phyloP scores from a whole-genome alignment of 35 echinoderm and acorn worm species.

The Ophiothrix spiculata region DNA sequence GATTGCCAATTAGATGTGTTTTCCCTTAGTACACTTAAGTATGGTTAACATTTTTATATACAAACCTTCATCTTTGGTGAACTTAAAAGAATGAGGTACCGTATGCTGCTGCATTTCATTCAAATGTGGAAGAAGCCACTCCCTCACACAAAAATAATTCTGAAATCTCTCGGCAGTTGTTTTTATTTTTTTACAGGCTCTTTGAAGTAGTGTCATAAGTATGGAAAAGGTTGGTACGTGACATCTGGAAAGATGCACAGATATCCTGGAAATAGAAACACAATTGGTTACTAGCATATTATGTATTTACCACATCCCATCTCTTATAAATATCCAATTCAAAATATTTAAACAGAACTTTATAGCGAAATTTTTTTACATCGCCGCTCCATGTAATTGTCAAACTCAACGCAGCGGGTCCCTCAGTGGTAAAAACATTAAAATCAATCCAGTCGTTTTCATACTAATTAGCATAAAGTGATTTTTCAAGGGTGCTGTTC shows the following conservation, averaged over 20 bases:
- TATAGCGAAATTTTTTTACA: not conserved
- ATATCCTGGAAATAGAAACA: conserved; percentile 1
- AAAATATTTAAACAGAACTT: not conserved
- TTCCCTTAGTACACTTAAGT: no score
- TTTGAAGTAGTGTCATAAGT: not conserved
- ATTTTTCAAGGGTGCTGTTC: no score
- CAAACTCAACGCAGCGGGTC: not conserved
- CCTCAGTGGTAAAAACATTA: no score
- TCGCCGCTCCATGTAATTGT: not conserved
- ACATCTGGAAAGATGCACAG: not conserved
- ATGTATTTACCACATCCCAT: not conserved
- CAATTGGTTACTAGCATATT: not conserved
- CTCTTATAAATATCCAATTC: not conserved
- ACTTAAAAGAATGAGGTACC: conserved; percentile 48
- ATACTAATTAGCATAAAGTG: no score
- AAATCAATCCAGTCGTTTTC: no score
- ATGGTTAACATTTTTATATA: no score
- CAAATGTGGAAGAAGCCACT: conserved; percentile 30
- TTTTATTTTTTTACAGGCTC: conserved; percentile 24
- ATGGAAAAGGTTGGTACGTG: conserved; percentile 23
- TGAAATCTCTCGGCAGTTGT: conserved; percentile 30
- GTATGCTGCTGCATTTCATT: conserved; percentile 19
- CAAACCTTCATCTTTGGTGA: conserved; percentile 24
- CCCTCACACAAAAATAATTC: conserved; percentile 8
- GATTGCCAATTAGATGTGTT: no score